Base-by-base conservation (phyloP, 2,797 vertebrate species). In the Chaetodon trifasciatus region DNA sequence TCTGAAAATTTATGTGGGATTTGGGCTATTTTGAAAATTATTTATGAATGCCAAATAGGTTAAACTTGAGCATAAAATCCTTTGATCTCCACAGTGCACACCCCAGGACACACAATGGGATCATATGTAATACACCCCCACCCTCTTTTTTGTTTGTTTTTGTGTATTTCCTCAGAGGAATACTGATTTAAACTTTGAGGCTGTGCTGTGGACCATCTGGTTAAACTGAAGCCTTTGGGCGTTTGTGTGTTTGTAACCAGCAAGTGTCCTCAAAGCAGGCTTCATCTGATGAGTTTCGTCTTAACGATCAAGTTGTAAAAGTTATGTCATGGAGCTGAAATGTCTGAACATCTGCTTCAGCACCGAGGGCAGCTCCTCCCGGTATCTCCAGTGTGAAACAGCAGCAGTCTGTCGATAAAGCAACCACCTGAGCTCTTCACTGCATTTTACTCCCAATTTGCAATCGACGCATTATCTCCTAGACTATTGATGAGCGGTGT, bases 331-430 rank as follows among this genome's bases (percentile, higher is more conserved):
- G 15, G 13, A 56, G 23, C 17, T 8, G 10, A 5, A 70, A 62
- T 10, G 23, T 24, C 28, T 2, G 11, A 68, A 44, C 35, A 21
- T 69, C 6, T 3, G 46, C 80, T 92, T 94, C 93, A 94, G 93
- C 64, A 94, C 93, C 83, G 37, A 24, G 91, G 93, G 93, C 89
- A 95, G 93, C 79, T 88, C 85, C 74, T 32, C 40, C 4, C 13
- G 1, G 32, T 21, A 42, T 35, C 61, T 57, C 13, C 13, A 2
- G 24, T 6, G 21, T 15, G 17, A 58, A 57, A 66, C 55, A 44
- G 37, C 24, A 42, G 40, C 16, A 37, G 12, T 21, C 21, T 37
- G 32, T 32, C 17, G 35, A 70, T 35, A 11, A 52, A 40, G 4
- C 19, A 4, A 17, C 17, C 5, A 1, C 24, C 0, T 44, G 7